Conservation (phyloP, 2,888 invertebrate genomes). For the Ernsta delagoae region DNA sequence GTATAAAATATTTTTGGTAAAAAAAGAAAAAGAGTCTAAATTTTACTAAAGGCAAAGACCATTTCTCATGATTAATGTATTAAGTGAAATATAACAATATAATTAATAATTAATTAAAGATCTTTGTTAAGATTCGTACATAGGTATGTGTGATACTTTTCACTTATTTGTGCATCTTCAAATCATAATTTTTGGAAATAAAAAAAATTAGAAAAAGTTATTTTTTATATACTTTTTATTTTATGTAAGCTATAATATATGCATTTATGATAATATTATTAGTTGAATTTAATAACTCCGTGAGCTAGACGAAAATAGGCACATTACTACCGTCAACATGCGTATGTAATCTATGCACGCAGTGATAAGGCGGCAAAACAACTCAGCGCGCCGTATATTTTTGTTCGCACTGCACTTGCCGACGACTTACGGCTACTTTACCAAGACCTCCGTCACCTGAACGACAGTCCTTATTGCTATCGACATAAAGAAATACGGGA, state of each 20-base stretch:
- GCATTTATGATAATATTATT: background rate
- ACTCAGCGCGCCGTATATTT: slow-evolving; percentile 83
- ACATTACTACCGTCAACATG: slow-evolving; percentile 18
- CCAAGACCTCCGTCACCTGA: slow-evolving; percentile 62
- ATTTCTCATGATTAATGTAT: too few relatives aligned
- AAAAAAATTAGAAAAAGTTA: too few relatives aligned
- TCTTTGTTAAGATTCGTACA: too few relatives aligned
- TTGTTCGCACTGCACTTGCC: slow-evolving; percentile 84
- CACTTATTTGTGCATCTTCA: too few relatives aligned
- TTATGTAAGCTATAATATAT: too few relatives aligned
- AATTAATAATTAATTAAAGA: too few relatives aligned
- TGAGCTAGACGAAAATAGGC: slow-evolving; percentile 26
- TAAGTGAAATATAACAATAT: too few relatives aligned
- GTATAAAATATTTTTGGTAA: too few relatives aligned
- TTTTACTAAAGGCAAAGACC: too few relatives aligned
- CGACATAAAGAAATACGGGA: slow-evolving; percentile 48
- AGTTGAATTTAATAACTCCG: background rate
- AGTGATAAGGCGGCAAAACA: slow-evolving; percentile 85
- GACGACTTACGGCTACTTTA: slow-evolving; percentile 68
- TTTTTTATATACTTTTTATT: background rate
- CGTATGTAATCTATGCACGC: slow-evolving; percentile 59
- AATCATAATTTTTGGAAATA: too few relatives aligned
- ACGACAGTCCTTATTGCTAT: slow-evolving; percentile 49
- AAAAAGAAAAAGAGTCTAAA: too few relatives aligned
- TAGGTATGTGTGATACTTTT: too few relatives aligned